Evolutionary conservation across 2,888 invertebrate species (phyloP), one percentile per base, ranked within the genome.

Genomic region (Conops quadrifasciatus): DNA sequence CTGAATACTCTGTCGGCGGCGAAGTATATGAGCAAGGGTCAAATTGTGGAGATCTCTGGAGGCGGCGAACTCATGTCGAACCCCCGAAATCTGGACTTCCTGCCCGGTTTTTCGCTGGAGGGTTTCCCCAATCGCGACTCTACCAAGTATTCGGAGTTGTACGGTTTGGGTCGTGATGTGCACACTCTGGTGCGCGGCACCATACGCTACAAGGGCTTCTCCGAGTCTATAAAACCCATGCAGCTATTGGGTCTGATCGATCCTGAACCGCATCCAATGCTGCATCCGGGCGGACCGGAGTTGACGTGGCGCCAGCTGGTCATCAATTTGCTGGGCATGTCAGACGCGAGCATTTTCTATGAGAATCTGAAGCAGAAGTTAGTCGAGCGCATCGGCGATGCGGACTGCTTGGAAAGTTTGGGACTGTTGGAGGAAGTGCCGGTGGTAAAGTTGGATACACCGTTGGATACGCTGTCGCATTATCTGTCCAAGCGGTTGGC

Each of bases 91-190:
- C 87, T 98, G 67, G 91, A 95, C 82, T 99, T 98, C 86, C 88
- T 99, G 69, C 98, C 98, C 0, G 99, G 98, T 0, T 97, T 98
- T 82, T 94, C 96, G 16, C 88, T 98, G 68, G 98, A 98, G 87
- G 98, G 98, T 0, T 98, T 94, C 82, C 97, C 98, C 0, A 99
- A 98, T 87, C 89, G 99, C 72, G 98, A 99, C 84, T 98, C 98
- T 70, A 94, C 94, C 0, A 89, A 91, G 51, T 99, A 99, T 83
- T 90, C 92, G 0, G 89, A 93, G 63, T 88, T 94, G 0, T 99
- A 99, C 83, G 95, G 95, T 2, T 92, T 99, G 72, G 89, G 90
- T 47, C 88, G 90, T 15, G 93, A 94, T 78, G 94, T 95, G 0
- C 90, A 92, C 73, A 98, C 98, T 0, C 89, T 99, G 79, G 87